phyloP scores from a whole-genome alignment of 2,797 vertebrate genomes.

The Leptatherina wallacei region DNA sequence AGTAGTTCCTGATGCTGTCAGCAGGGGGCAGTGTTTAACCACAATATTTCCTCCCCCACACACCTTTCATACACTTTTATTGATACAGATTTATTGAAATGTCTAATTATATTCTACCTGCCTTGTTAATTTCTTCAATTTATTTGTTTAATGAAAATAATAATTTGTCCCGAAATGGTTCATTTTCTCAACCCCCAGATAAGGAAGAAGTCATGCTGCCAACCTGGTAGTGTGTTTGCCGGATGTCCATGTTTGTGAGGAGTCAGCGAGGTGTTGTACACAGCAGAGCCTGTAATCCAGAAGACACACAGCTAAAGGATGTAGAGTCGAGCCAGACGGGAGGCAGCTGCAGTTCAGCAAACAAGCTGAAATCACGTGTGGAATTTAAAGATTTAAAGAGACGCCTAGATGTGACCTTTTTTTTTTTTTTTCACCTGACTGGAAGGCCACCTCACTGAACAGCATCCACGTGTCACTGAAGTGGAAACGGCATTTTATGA shows the following conservation, averaged over 20 bases:
- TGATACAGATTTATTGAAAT: too few relatives aligned
- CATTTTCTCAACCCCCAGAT: neutral
- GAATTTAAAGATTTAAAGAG: neutral
- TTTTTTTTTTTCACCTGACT: conserved; percentile 83
- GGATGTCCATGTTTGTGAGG: conserved; percentile 82
- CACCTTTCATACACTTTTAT: neutral
- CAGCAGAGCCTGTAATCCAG: conserved; percentile 86
- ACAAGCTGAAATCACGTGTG: neutral
- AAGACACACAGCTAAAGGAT: conserved; percentile 17
- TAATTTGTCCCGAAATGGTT: neutral
- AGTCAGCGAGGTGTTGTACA: conserved; percentile 92
- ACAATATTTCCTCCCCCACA: conserved; percentile 1
- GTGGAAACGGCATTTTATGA: conserved; percentile 94
- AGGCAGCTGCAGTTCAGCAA: neutral
- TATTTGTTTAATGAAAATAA: neutral
- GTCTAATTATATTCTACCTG: too few relatives aligned
- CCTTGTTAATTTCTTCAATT: too few relatives aligned
- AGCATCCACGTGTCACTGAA: conserved; percentile 95
- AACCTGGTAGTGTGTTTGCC: conserved; percentile 78
- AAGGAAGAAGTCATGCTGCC: neutral
- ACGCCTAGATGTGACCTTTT: neutral
- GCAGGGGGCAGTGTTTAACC: conserved; percentile 68
- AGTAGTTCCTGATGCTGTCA: conserved; percentile 36
- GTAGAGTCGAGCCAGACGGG: neutral
- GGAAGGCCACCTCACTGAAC: conserved; percentile 98